These are phyloP conservation scores for Saturnia japonica DNA, from an alignment of 2,888 invertebrate genomes.

Conservation along the genomic window DNA sequence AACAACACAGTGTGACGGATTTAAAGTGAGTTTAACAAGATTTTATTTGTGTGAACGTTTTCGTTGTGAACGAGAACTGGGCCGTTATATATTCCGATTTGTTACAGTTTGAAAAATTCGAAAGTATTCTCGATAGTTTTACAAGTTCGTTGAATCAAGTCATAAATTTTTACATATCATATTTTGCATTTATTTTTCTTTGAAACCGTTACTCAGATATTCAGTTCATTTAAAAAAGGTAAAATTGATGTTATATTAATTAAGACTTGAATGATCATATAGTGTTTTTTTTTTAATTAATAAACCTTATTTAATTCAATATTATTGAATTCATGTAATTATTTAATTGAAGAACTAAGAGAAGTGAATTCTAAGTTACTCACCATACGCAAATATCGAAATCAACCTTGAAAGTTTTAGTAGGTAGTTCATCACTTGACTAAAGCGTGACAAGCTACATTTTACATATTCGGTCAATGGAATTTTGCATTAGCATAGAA, in stretches of 20 bases:
- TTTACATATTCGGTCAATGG: too few species aligned
- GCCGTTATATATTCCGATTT: constrained; percentile 28
- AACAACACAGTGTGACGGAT: constrained; percentile 22
- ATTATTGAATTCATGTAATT: too few species aligned
- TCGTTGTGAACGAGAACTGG: constrained; percentile 20
- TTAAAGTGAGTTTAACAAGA: constrained; percentile 29
- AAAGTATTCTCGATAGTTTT: neutral
- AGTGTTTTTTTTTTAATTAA: too few species aligned
- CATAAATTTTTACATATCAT: neutral
- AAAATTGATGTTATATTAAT: too few species aligned
- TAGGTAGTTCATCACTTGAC: neutral
- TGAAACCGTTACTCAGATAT: neutral
- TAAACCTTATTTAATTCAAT: too few species aligned
- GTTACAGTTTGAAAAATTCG: constrained; percentile 7
- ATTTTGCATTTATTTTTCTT: neutral
- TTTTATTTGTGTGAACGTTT: constrained; percentile 27
- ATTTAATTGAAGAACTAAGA: neutral
- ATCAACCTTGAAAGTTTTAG: neutral
- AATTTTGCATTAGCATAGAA: too few species aligned
- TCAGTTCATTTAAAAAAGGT: too few species aligned
- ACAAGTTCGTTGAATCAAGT: neutral
- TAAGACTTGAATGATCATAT: too few species aligned
- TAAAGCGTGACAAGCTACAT: too few species aligned
- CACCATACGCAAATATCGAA: neutral
- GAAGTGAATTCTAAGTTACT: neutral